Conservation (phyloP, 2,797 vertebrate genomes). For the Graptemys geographica region DNA sequence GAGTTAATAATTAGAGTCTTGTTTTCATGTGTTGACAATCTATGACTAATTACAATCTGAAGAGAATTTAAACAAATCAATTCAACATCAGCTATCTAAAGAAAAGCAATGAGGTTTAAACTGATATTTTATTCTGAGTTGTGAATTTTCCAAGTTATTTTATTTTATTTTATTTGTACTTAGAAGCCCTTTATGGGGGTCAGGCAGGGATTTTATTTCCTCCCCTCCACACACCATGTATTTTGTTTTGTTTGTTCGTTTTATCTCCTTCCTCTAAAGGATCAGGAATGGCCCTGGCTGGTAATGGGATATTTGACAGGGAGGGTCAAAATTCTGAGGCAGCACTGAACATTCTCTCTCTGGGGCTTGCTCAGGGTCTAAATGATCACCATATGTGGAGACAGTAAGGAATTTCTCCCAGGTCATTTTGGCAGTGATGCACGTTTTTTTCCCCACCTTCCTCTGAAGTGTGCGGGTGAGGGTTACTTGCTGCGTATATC, state of each 20-base stretch:
- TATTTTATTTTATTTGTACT: neutral
- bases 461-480: neutral
- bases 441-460: neutral
- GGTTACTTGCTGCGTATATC: neutral
- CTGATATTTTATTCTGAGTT: neutral
- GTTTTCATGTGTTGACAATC: conserved; percentile 66
- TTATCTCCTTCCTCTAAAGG: neutral
- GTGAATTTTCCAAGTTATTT: neutral
- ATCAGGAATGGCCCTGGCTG: neutral
- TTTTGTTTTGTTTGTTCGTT: neutral
- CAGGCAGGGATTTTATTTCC: neutral
- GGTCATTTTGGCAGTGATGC: no score
- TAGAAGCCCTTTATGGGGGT: neutral
- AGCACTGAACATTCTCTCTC: neutral
- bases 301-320: neutral
- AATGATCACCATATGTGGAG: no score
- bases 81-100: conserved; percentile 45
- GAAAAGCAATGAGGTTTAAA: neutral
- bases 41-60: conserved; percentile 69
- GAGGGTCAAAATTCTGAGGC: neutral
- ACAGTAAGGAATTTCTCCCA: no score
- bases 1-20: conserved; percentile 66
- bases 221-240: neutral
- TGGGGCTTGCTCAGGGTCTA: neutral
- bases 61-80: conserved; percentile 61